Evolutionary conservation across 2,797 vertebrate genomes (phyloP).

Genomic region (Zalophus californianus): DNA sequence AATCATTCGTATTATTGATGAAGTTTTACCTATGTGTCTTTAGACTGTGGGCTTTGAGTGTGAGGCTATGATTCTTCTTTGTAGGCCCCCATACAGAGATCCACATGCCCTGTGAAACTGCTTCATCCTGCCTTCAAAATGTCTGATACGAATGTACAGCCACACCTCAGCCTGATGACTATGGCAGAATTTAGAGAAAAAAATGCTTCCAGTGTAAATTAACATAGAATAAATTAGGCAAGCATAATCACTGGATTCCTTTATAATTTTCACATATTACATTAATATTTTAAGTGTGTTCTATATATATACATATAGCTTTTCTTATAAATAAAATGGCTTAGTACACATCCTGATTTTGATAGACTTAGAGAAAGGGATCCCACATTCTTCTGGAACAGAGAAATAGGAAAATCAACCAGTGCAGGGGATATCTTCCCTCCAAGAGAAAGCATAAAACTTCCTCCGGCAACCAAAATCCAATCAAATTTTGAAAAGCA

Average conservation of each 20-base stretch:
- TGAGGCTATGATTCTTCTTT: neutral
- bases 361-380: neutral
- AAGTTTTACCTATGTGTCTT: neutral
- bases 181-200: neutral
- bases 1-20: neutral
- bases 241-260: neutral
- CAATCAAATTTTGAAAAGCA: slow-evolving; percentile 54
- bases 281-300: neutral
- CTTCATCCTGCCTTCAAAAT: neutral
- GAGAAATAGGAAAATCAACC: slow-evolving; percentile 73
- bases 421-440: neutral
- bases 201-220: neutral
- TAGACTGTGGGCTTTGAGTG: neutral
- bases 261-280: neutral
- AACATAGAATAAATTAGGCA: neutral
- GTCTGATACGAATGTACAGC: neutral
- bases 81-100: neutral
- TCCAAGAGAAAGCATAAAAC: neutral
- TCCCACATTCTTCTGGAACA: neutral
- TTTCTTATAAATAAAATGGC: slow-evolving; percentile 9
- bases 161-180: neutral
- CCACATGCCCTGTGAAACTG: neutral
- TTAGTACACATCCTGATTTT: neutral
- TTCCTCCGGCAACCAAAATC: slow-evolving; percentile 68
- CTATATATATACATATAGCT: neutral